Conservation (phyloP, 1,140 invertebrate species). For the Panulirus ornatus region DNA sequence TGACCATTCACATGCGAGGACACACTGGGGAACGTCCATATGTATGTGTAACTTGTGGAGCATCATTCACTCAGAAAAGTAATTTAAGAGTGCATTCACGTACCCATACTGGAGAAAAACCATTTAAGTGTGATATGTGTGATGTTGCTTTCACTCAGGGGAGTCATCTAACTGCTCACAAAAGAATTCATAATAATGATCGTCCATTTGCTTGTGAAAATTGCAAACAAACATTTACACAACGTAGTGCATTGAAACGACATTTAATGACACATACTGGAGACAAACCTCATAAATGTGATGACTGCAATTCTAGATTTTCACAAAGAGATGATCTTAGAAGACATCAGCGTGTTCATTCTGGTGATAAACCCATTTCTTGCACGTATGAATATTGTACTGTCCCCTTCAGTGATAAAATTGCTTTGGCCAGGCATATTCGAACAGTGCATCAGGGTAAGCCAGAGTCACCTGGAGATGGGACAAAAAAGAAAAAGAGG, state of each 20-base stretch:
- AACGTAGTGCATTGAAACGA: slow-evolving; percentile 76
- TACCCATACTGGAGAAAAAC: slow-evolving; percentile 82
- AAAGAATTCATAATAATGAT: slow-evolving; percentile 75
- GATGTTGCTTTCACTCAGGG: slow-evolving; percentile 72
- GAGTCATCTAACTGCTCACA: slow-evolving; percentile 74
- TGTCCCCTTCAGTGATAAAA: slow-evolving; percentile 13
- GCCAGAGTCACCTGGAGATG: slow-evolving; percentile 21
- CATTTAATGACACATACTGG: slow-evolving; percentile 77
- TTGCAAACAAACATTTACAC: slow-evolving; percentile 76
- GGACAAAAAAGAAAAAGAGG: slow-evolving; percentile 56
- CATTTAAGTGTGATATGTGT: slow-evolving; percentile 83
- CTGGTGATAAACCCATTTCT: slow-evolving; percentile 36
- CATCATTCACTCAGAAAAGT: slow-evolving; percentile 75
- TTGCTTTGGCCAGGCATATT: slow-evolving; percentile 48
- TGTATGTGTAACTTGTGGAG: slow-evolving; percentile 74
- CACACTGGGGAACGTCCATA: slow-evolving; percentile 75
- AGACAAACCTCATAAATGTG: slow-evolving; percentile 76
- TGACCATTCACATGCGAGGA: slow-evolving; percentile 70
- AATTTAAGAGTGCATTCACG: slow-evolving; percentile 75
- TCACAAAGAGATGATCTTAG: slow-evolving; percentile 66
- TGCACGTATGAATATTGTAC: slow-evolving; percentile 36
- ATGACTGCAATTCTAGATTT: slow-evolving; percentile 67
- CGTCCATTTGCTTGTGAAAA: slow-evolving; percentile 76
- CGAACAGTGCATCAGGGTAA: slow-evolving; percentile 48
- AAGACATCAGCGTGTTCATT: slow-evolving; percentile 67